These are phyloP conservation scores for Andrena minutula DNA, from an alignment of 2,888 invertebrate genomes.

Conservation along the genomic window DNA sequence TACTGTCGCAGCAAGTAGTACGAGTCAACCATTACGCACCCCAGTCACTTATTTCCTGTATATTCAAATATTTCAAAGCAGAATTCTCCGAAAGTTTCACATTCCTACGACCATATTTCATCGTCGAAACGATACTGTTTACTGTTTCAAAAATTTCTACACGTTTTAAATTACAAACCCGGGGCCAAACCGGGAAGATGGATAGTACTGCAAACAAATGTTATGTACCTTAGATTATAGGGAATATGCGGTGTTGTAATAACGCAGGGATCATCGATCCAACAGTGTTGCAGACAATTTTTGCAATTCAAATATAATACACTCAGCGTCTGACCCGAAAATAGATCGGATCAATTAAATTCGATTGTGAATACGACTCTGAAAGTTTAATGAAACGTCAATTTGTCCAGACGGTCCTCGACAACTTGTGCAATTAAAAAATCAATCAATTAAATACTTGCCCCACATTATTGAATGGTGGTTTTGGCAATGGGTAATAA, in stretches of 20 bases:
- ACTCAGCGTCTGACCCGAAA: background rate
- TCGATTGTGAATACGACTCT: background rate
- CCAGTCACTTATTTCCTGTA: background rate
- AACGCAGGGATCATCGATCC: background rate
- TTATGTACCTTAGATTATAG: conserved; percentile 26
- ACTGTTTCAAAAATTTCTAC: background rate
- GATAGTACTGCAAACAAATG: background rate
- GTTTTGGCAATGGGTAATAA: no score
- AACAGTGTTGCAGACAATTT: conserved; percentile 19
- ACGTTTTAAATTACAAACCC: conserved; percentile 10
- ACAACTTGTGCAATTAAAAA: no score
- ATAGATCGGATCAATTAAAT: conserved; percentile 10
- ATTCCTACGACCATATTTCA: background rate
- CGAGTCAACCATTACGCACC: background rate
- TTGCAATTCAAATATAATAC: conserved; percentile 15
- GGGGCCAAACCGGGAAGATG: background rate
- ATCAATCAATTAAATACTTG: no score
- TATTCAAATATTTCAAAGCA: background rate
- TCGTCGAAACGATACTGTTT: background rate
- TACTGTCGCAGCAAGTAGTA: background rate
- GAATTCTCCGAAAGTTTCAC: background rate
- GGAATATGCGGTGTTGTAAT: conserved; percentile 10
- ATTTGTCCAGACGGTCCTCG: no score
- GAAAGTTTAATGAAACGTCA: conserved; percentile 23
- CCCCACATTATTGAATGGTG: no score